Conservation (phyloP, 37 sponge, comb jelly and placozoan species). For the Axinella damicornis region DNA sequence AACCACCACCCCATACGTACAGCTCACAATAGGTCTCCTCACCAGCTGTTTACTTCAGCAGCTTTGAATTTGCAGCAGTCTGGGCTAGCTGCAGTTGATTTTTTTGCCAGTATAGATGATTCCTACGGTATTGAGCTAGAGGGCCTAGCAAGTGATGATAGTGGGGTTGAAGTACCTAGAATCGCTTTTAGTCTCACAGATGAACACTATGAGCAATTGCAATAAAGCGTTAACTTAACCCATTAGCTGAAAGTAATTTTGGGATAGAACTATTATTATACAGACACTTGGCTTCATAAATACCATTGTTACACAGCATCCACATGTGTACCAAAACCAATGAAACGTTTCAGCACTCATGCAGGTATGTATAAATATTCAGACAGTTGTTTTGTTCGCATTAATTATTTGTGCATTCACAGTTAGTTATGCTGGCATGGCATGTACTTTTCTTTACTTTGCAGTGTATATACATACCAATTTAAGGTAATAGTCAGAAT, state of each 20-base stretch:
- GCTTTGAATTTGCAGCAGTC: constrained; percentile 9
- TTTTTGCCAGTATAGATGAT: not conserved
- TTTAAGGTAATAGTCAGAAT: too few relatives aligned
- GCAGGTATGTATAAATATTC: too few relatives aligned
- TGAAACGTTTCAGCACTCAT: too few relatives aligned
- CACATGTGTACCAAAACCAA: too few relatives aligned
- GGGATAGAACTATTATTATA: not conserved
- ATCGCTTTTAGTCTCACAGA: not conserved
- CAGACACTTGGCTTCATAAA: too few relatives aligned
- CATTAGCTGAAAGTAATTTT: constrained; percentile 5
- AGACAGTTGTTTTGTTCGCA: too few relatives aligned
- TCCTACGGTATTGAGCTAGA: not conserved
- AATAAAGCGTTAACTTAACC: not conserved
- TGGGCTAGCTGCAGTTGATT: constrained; percentile 29
- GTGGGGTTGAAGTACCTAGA: too few relatives aligned
- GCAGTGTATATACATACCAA: too few relatives aligned
- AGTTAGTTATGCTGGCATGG: too few relatives aligned
- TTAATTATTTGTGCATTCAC: too few relatives aligned
- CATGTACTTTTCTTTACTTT: too few relatives aligned
- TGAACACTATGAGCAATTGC: not conserved
- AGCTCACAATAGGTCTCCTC: constrained; percentile 38
- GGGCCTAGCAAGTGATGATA: not conserved
- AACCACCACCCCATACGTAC: constrained; percentile 60
- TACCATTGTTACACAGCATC: too few relatives aligned
- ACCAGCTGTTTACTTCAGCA: constrained; percentile 35